Percentiles rank a stretch among this genome's conserved stretches.
Conservation (phyloP, 1,140 invertebrate species). For the Pogonomyrmex californicus region DNA sequence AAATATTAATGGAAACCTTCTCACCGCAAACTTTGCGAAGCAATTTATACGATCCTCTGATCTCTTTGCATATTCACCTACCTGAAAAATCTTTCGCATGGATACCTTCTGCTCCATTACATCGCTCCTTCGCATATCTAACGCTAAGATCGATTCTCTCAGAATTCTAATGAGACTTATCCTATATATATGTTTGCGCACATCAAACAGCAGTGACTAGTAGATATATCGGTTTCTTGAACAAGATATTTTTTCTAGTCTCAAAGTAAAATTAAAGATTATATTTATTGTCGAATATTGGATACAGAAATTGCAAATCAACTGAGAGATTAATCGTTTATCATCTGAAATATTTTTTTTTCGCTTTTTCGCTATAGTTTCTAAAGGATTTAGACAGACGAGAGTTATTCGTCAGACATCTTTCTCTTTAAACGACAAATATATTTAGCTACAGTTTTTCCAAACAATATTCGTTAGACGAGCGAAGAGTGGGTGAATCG, state of each 20-base stretch:
- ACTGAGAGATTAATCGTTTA: background rate
- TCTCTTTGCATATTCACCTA: conserved; percentile 12
- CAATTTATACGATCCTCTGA: background rate
- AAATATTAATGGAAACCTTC: background rate
- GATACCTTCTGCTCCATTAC: conserved; percentile 19
- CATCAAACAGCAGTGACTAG: background rate
- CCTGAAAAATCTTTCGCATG: conserved; percentile 37
- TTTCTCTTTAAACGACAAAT: background rate
- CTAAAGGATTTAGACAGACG: too few species aligned
- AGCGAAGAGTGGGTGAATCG: background rate
- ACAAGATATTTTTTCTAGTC: background rate
- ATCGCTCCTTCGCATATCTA: conserved; percentile 40
- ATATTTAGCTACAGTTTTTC: background rate
- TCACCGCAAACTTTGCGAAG: background rate
- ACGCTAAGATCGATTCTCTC: conserved; percentile 31
- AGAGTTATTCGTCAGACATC: background rate
- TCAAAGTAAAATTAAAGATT: background rate
- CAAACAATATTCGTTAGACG: conserved; percentile 1
- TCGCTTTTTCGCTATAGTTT: background rate
- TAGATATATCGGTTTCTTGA: background rate
- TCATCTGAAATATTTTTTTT: background rate
- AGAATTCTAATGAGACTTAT: conserved; percentile 10
- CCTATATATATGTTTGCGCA: background rate
- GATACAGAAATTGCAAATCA: background rate
- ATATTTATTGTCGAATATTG: background rate